Evolutionary conservation across 92 coral and sea anemone genomes (phyloP).

Genomic region (Palythoa grandis): DNA sequence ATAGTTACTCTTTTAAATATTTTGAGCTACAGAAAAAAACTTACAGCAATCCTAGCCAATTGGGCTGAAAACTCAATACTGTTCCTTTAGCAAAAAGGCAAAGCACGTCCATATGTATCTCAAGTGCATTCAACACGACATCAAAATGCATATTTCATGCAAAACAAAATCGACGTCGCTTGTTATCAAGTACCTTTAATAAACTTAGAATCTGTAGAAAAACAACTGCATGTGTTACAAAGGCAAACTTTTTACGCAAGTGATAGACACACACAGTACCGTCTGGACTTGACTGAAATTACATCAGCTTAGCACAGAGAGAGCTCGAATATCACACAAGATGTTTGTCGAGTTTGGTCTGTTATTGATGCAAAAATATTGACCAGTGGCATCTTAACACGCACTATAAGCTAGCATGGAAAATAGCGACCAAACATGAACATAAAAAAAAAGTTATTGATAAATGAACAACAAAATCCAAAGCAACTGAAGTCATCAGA

Average conservation of each 20-base stretch:
- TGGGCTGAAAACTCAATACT: not conserved
- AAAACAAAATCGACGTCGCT: not conserved
- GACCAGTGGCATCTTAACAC: no score
- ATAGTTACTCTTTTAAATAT: constrained; percentile 2
- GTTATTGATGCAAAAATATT: no score
- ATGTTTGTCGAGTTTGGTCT: no score
- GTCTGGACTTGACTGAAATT: no score
- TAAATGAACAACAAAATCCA: not conserved
- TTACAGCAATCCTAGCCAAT: not conserved
- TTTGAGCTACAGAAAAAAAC: not conserved
- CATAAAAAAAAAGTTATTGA: not conserved
- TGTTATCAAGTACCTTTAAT: not conserved
- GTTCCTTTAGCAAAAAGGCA: not conserved
- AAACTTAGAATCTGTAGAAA: not conserved
- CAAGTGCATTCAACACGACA: not conserved
- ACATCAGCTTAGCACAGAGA: no score
- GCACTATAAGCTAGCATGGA: no score
- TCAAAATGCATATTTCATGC: not conserved
- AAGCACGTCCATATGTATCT: not conserved
- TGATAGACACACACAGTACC: no score
- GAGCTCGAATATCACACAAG: no score
- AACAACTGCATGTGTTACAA: constrained; percentile 22
- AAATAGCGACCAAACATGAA: not conserved
- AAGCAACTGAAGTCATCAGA: no score
- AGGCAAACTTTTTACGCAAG: not conserved